These are phyloP conservation scores for Montipora sp. DNA, from an alignment of 64 coral and sea anemone species.

Conservation along the genomic window DNA sequence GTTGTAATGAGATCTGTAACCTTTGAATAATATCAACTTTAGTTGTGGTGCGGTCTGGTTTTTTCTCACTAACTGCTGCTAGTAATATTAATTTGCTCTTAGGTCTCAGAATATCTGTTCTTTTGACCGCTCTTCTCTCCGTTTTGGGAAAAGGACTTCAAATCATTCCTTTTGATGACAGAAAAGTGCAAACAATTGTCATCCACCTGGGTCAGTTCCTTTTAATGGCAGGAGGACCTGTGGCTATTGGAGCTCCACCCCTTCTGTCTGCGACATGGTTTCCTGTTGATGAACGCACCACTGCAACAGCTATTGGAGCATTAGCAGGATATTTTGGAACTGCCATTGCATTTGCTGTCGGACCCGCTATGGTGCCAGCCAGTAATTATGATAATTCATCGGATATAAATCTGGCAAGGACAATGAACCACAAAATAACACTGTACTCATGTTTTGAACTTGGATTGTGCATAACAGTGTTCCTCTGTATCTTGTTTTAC, in stretches of 20 bases:
- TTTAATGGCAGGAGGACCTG: conserved; percentile 62
- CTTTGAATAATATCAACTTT: too few relatives aligned
- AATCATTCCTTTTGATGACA: conserved; percentile 43
- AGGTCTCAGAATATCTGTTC: conserved; percentile 74
- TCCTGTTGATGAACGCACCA: conserved; percentile 70
- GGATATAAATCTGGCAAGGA: not conserved
- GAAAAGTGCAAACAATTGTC: conserved; percentile 26
- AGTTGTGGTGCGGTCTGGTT: not conserved
- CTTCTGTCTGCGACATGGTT: conserved; percentile 83
- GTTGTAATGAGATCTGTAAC: too few relatives aligned
- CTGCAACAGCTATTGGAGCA: conserved; percentile 66
- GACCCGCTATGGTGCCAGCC: conserved; percentile 61
- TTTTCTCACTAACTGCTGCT: not conserved
- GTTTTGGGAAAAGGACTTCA: conserved; percentile 70
- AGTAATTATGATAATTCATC: not conserved
- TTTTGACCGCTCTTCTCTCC: conserved; percentile 22
- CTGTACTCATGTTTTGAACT: conserved; percentile 54
- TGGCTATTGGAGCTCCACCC: conserved; percentile 66
- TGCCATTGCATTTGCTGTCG: conserved; percentile 57
- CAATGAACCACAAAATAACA: conserved; percentile 2
- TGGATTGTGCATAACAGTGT: conserved; percentile 24
- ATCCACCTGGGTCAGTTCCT: conserved; percentile 78
- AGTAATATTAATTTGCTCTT: not conserved
- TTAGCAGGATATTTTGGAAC: conserved; percentile 65
- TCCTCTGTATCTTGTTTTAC: conserved; percentile 69